Evolutionary conservation across 2,797 vertebrate genomes (phyloP).

Genomic region (Molossus molossus): DNA sequence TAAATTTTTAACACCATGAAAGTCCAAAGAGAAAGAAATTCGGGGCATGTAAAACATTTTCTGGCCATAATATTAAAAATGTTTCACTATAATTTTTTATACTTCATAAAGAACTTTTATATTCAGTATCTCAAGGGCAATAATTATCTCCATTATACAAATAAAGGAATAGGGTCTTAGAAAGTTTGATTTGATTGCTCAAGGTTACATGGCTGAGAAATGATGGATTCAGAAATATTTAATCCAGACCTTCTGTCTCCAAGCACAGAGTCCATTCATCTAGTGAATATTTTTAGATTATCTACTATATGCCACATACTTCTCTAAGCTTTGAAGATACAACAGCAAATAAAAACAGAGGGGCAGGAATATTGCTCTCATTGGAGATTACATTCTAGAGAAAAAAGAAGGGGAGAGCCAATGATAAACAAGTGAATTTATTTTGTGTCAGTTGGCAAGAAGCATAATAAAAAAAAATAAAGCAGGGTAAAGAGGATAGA

Average conservation of each 20-base stretch:
- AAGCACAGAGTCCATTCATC: not conserved
- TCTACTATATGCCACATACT: not conserved
- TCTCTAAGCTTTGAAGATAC: not conserved
- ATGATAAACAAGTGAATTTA: not conserved
- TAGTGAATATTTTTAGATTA: not conserved
- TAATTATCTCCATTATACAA: not conserved
- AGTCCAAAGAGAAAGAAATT: conserved; percentile 34
- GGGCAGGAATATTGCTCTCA: not conserved
- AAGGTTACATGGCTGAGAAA: not conserved
- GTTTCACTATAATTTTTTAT: conserved; percentile 19
- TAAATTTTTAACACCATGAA: not conserved
- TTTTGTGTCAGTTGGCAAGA: conserved; percentile 20
- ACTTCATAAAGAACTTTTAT: not conserved
- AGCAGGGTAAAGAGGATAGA: not conserved
- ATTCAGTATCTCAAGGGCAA: not conserved
- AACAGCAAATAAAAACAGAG: conserved; percentile 15
- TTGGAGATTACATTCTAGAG: conserved; percentile 5
- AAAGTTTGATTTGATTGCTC: not conserved
- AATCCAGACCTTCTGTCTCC: not conserved
- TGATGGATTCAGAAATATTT: not conserved
- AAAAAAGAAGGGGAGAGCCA: not conserved
- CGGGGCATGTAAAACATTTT: not conserved
- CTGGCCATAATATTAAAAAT: not conserved
- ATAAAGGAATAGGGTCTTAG: not conserved
- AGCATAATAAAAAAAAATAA: conserved; percentile 31